These are phyloP conservation scores for Lepilemur ruficaudatus DNA, from an alignment of 2,797 vertebrate species.

Conservation along the genomic window DNA sequence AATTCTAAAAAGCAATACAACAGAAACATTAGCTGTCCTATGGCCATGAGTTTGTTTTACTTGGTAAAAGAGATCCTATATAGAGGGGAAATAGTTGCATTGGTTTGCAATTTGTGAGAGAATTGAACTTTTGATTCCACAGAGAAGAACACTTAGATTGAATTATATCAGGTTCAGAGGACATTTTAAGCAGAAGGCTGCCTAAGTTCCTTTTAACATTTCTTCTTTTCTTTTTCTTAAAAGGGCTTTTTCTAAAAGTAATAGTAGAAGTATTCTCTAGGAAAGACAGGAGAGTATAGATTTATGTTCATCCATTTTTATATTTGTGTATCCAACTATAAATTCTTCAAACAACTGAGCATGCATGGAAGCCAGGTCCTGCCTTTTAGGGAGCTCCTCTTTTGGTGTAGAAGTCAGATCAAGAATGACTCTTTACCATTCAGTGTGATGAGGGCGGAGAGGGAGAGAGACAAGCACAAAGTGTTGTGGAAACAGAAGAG, in stretches of 20 bases:
- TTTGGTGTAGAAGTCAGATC: not conserved
- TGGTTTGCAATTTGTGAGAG: conserved; percentile 63
- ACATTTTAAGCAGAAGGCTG: conserved; percentile 55
- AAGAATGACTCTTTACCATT: not conserved
- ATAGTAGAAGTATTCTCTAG: conserved; percentile 21
- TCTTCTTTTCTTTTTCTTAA: conserved; percentile 1
- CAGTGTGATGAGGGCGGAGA: not conserved
- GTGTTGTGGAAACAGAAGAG: not conserved
- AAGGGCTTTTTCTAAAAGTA: not conserved
- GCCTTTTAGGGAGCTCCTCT: not conserved
- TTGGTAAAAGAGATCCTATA: conserved; percentile 53
- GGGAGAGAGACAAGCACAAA: not conserved
- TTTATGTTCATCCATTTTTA: not conserved
- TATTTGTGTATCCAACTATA: not conserved
- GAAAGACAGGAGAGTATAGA: not conserved
- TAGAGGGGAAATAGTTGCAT: conserved; percentile 47
- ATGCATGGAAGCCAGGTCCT: not conserved
- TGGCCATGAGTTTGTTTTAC: conserved; percentile 32
- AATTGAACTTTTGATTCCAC: conserved; percentile 68
- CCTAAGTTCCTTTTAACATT: conserved; percentile 29
- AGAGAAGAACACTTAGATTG: conserved; percentile 54
- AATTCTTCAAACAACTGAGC: conserved; percentile 28
- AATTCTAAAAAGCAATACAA: conserved; percentile 60
- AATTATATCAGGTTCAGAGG: conserved; percentile 57
- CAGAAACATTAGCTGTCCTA: conserved; percentile 57